These are phyloP conservation scores for Ischnus inquisitorius DNA, from an alignment of 2,888 invertebrate genomes.

Conservation along the genomic window DNA sequence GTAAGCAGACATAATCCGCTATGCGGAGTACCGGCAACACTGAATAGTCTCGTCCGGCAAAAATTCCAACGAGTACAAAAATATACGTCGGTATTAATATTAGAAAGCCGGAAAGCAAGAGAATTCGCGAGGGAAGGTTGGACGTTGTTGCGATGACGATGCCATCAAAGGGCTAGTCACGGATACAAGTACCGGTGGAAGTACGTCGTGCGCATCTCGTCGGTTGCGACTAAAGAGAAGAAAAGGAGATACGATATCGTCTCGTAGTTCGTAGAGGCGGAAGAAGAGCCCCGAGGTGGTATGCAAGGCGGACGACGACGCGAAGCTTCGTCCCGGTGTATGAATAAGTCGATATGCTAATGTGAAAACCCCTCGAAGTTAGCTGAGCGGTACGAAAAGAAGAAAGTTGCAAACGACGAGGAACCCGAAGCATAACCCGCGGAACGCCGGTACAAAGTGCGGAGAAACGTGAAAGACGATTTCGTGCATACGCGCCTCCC, in stretches of 20 bases:
- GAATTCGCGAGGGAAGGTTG: constrained; percentile 8
- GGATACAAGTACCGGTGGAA: constrained; percentile 60
- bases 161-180: constrained; percentile 65
- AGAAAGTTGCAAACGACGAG: constrained; percentile 75
- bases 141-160: constrained; percentile 48
- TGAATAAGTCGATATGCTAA: constrained; percentile 84
- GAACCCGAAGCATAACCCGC: constrained; percentile 67
- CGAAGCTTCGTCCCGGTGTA: constrained; percentile 75
- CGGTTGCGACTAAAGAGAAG: constrained; percentile 42
- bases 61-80: not conserved
- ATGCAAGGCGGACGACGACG: constrained; percentile 54
- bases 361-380: constrained; percentile 81
- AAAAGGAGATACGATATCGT: constrained; percentile 39
- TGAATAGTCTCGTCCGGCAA: not conserved
- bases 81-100: not conserved
- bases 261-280: constrained; percentile 17
- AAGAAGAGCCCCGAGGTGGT: constrained; percentile 31
- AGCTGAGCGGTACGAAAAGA: constrained; percentile 74
- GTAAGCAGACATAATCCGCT: not conserved
- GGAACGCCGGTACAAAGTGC: constrained; percentile 74
- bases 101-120: constrained; percentile 21
- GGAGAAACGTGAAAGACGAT: constrained; percentile 45
- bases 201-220: constrained; percentile 64
- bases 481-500: constrained; percentile 28
- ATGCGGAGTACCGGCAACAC: not conserved